These are phyloP conservation scores for Enteromius unitaeniatus DNA, from an alignment of 2,797 vertebrate species.

Conservation along the genomic window DNA sequence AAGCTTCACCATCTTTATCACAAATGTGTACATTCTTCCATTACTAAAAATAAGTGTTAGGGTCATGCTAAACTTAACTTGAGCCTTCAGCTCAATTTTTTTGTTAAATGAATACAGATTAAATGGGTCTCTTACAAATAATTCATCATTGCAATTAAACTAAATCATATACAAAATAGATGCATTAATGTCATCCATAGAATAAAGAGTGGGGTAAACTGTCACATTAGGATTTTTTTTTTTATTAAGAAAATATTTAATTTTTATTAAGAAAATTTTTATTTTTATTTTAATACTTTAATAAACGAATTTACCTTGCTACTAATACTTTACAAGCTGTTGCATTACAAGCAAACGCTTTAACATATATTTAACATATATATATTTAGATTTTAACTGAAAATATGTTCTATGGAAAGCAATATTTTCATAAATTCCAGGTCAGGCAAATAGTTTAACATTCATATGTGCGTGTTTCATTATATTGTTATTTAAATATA, in stretches of 20 bases:
- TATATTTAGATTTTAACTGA: background rate
- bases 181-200: background rate
- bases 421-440: background rate
- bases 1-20: slow-evolving; percentile 26
- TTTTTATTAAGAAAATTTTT: too few species aligned
- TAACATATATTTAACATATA: background rate
- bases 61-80: background rate
- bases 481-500: too few species aligned
- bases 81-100: background rate
- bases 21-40: slow-evolving; percentile 16
- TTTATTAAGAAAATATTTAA: background rate
- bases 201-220: background rate
- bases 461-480: background rate
- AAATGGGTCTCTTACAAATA: background rate
- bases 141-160: background rate
- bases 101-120: background rate
- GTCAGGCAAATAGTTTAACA: background rate
- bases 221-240: background rate
- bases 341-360: background rate
- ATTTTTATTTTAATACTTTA: background rate
- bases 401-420: background rate
- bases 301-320: background rate
- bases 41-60: slow-evolving; percentile 23
- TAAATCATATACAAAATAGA: background rate
- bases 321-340: background rate